A percentile compares a stretch with the other conserved stretches of the same genome.
Conservation (phyloP, 2,797 vertebrate genomes). For the Lerista edwardsae region DNA sequence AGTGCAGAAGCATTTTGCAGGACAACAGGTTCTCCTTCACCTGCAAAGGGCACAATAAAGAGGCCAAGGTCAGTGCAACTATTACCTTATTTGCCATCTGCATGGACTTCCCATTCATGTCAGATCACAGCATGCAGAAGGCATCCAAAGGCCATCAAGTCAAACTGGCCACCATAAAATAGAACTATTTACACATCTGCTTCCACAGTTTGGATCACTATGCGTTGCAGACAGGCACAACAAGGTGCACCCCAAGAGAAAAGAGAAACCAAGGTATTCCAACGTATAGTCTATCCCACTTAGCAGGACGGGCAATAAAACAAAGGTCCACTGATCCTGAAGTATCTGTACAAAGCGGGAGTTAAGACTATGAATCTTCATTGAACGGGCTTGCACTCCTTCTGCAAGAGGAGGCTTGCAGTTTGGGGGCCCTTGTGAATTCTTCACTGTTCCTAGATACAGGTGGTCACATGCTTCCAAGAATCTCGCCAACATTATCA, state of each 20-base stretch:
- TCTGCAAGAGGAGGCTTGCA: too few relatives aligned
- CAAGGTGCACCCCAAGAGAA: not conserved
- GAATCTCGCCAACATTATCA: too few relatives aligned
- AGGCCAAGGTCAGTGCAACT: not conserved
- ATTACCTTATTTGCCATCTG: not conserved
- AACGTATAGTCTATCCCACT: not conserved
- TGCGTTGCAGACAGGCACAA: not conserved
- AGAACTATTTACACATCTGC: too few relatives aligned
- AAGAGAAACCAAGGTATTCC: not conserved
- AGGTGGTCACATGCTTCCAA: too few relatives aligned
- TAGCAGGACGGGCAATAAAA: not conserved
- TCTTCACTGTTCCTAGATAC: too few relatives aligned
- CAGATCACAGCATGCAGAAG: not conserved
- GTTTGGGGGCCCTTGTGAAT: too few relatives aligned
- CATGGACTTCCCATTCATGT: not conserved
- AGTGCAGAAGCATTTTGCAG: constrained; percentile 97
- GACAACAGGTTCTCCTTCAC: constrained; percentile 98
- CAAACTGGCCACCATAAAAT: not conserved
- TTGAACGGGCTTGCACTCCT: too few relatives aligned
- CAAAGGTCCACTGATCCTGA: too few relatives aligned
- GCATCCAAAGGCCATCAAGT: not conserved
- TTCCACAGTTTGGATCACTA: not conserved
- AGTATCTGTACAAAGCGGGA: too few relatives aligned
- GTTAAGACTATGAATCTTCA: too few relatives aligned
- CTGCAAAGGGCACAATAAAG: constrained; percentile 69